These are phyloP conservation scores for Nasonia giraulti DNA, from an alignment of 1,140 invertebrate genomes.

Conservation along the genomic window DNA sequence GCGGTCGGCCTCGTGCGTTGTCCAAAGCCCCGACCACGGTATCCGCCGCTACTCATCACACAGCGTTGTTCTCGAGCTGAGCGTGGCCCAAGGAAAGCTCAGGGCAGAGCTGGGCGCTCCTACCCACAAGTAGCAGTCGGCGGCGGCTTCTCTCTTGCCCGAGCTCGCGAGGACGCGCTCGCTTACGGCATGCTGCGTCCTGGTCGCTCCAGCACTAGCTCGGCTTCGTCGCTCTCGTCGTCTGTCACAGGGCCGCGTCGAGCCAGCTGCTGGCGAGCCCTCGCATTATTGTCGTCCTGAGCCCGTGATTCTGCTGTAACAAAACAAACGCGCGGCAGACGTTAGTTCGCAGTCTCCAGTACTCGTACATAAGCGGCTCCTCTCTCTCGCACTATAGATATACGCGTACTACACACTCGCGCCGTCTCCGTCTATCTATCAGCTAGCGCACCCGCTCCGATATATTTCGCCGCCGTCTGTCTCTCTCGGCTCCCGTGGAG, in stretches of 20 bases:
- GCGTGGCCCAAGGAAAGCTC: slow-evolving; percentile 23
- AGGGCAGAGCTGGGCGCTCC: not conserved
- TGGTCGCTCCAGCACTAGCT: not conserved
- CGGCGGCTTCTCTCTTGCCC: slow-evolving; percentile 33
- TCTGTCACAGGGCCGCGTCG: slow-evolving; percentile 31
- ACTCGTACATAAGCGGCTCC: not conserved
- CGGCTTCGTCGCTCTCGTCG: not conserved
- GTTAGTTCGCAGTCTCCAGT: not conserved
- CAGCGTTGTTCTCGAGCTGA: slow-evolving; percentile 26
- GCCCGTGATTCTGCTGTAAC: not conserved
- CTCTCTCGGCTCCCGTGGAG: not conserved
- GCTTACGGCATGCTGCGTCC: slow-evolving; percentile 44
- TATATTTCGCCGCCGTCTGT: not conserved
- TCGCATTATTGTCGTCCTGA: slow-evolving; percentile 3
- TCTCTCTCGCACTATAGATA: not conserved
- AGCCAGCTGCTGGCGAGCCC: slow-evolving; percentile 2
- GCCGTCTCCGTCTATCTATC: no score
- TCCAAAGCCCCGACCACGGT: slow-evolving; percentile 52
- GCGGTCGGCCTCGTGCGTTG: slow-evolving; percentile 48
- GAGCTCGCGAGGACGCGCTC: not conserved
- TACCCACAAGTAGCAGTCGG: slow-evolving; percentile 23
- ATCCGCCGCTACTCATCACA: slow-evolving; percentile 49
- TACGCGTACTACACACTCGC: no score
- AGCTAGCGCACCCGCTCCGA: no score
- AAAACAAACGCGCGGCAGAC: slow-evolving; percentile 35